Percentiles rank a stretch among this genome's conserved stretches.
These are phyloP conservation scores for Strix occidentalis DNA, from an alignment of 2,797 vertebrate species.

Conservation along the genomic window DNA sequence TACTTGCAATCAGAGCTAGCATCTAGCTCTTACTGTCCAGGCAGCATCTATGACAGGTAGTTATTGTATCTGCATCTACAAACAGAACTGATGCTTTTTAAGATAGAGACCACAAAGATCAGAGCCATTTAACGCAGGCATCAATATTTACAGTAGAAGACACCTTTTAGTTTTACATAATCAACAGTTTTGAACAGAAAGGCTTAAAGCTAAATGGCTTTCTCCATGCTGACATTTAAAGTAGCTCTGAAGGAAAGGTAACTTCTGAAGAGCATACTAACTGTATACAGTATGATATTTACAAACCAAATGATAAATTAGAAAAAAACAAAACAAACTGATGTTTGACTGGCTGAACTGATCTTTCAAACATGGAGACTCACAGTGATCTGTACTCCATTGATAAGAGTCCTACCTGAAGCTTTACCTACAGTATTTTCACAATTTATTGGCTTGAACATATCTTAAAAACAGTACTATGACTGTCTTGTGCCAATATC, in stretches of 20 bases:
- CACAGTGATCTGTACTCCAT: neutral
- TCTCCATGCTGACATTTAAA: neutral
- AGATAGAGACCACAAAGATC: neutral
- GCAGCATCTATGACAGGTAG: neutral
- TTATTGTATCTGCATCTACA: neutral
- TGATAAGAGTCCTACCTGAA: neutral
- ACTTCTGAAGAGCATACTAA: neutral
- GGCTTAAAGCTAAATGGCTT: neutral
- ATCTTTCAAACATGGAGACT: neutral
- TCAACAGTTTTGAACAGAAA: neutral
- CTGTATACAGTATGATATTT: neutral
- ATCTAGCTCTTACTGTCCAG: neutral
- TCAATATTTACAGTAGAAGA: constrained; percentile 5
- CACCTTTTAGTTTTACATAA: neutral
- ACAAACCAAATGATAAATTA: neutral
- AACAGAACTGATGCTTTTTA: neutral
- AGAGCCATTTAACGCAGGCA: neutral
- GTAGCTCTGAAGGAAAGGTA: neutral
- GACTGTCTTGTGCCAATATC: neutral
- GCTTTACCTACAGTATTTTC: neutral
- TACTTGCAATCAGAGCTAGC: neutral
- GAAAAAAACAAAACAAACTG: neutral
- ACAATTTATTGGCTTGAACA: neutral
- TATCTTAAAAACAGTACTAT: neutral
- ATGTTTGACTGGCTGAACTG: neutral